phyloP scores from a whole-genome alignment of 2,113 vertebrate species.

The Hydropotes inermis region DNA sequence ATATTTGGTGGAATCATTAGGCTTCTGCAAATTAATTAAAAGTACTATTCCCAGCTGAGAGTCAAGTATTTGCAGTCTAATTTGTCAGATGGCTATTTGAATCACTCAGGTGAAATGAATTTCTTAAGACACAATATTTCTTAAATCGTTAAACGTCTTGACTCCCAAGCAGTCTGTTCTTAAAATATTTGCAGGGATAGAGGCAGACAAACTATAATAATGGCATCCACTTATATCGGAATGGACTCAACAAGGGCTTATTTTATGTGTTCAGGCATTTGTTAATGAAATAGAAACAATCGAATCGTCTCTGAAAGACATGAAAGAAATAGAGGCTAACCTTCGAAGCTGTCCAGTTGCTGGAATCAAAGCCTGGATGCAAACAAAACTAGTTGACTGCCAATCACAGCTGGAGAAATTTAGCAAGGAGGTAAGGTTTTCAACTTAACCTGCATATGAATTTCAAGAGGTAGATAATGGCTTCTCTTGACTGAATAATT shows the following conservation, averaged over 20 bases:
- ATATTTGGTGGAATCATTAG: conserved; percentile 3
- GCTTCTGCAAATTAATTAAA: conserved; percentile 50
- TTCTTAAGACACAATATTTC: neutral
- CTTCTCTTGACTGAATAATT: neutral
- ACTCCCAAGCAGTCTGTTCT: neutral
- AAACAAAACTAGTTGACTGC: conserved; percentile 82
- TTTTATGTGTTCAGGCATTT: conserved; percentile 81
- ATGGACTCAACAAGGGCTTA: neutral
- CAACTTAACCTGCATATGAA: neutral
- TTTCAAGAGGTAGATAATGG: neutral
- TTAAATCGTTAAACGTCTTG: neutral
- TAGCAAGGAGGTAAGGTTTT: conserved; percentile 89
- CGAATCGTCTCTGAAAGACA: conserved; percentile 90
- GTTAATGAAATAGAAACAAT: conserved; percentile 85
- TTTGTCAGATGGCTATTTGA: neutral
- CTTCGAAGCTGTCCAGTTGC: conserved; percentile 83
- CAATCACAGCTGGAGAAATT: conserved; percentile 87
- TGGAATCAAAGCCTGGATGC: conserved; percentile 85
- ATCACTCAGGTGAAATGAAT: conserved; percentile 4
- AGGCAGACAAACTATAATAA: neutral
- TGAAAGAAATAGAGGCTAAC: conserved; percentile 86
- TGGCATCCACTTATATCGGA: neutral
- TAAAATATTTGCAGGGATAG: neutral
- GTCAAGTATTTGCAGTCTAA: conserved; percentile 35
- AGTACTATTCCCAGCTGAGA: neutral